These are phyloP conservation scores for Willisornis vidua DNA, from an alignment of 2,113 vertebrate species.

Conservation along the genomic window DNA sequence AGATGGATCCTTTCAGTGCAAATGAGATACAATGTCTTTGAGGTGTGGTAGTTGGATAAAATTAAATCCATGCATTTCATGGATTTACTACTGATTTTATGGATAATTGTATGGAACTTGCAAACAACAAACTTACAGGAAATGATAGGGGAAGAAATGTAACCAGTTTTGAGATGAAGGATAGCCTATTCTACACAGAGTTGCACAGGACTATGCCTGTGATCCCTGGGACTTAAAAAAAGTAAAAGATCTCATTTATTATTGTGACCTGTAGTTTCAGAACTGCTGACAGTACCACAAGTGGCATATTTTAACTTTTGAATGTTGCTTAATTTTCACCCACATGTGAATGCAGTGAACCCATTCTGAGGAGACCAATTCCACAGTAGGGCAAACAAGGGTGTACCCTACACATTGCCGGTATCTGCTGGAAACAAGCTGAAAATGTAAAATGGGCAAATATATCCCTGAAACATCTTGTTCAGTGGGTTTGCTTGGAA, in stretches of 20 bases:
- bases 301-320: neutral
- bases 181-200: neutral
- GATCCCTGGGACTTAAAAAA: neutral
- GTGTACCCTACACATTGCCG: neutral
- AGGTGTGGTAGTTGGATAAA: neutral
- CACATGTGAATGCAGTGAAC: neutral
- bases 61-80: neutral
- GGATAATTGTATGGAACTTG: neutral
- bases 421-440: neutral
- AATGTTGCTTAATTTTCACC: neutral
- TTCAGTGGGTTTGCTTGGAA: neutral
- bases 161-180: neutral
- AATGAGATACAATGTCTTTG: neutral
- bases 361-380: neutral
- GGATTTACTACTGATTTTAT: neutral
- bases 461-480: neutral
- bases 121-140: neutral
- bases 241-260: neutral
- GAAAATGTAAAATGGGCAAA: neutral
- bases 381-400: neutral
- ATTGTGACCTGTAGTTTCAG: neutral
- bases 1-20: neutral
- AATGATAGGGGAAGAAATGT: neutral
- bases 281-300: neutral
- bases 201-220: neutral